Evolutionary conservation across 2,888 invertebrate genomes (phyloP).

Genomic region (Tenthredo mesomela): DNA sequence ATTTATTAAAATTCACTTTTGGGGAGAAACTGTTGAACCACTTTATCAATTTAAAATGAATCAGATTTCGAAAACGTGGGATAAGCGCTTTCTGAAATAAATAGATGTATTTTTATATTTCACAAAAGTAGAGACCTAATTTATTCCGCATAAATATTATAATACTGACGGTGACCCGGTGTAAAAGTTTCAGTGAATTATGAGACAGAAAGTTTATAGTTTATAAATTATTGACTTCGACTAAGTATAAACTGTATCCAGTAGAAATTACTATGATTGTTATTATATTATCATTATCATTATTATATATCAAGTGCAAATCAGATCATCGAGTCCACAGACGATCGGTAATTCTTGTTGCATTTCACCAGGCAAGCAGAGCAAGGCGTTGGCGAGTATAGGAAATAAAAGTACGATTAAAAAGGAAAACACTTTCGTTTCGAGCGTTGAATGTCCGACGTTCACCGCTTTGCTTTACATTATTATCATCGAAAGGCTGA

Average conservation of each 20-base stretch:
- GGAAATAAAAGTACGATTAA: conserved; percentile 40
- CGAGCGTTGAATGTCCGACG: conserved; percentile 37
- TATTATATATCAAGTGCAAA: conserved; percentile 20
- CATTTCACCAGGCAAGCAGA: conserved; percentile 39
- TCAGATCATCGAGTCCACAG: conserved; percentile 29
- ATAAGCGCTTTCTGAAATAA: background rate
- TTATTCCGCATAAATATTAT: background rate
- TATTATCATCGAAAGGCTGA: background rate
- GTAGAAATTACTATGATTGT: background rate
- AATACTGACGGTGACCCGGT: background rate
- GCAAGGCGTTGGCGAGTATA: conserved; percentile 14
- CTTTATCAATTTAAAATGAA: background rate
- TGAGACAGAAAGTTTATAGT: conserved; percentile 21
- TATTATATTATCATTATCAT: background rate
- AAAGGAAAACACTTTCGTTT: conserved; percentile 63
- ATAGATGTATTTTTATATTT: background rate
- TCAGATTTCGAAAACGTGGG: background rate
- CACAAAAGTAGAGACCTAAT: background rate
- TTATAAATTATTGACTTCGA: background rate
- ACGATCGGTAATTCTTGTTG: conserved; percentile 46
- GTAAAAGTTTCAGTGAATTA: conserved; percentile 3
- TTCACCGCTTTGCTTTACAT: conserved; percentile 35
- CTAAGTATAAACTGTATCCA: background rate
- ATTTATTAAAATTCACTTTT: background rate
- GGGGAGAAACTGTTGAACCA: background rate